phyloP scores from a whole-genome alignment of 1,140 invertebrate genomes.

The Apis mellifera region Amel_HAv3.1 CM009942.2:945501-946000 shows the following conservation, averaged over 20 bases:
- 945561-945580: too few relatives aligned
- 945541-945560: constrained; percentile 50
- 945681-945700: constrained; percentile 51
- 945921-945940: too few relatives aligned
- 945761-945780: constrained; percentile 47
- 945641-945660: constrained; percentile 63
- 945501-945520: constrained; percentile 33
- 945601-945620: constrained; percentile 44
- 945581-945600: background rate
- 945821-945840: constrained; percentile 7
- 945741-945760: constrained; percentile 52
- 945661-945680: constrained; percentile 67
- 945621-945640: constrained; percentile 56
- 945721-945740: constrained; percentile 47
- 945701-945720: constrained; percentile 34
- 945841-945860: background rate
- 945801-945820: constrained; percentile 63
- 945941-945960: too few relatives aligned
- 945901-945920: too few relatives aligned
- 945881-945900: constrained; percentile 23
- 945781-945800: constrained; percentile 63
- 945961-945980: too few relatives aligned
- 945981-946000: too few relatives aligned
- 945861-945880: background rate
- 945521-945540: constrained; percentile 51